Base-by-base conservation (phyloP, 2,797 vertebrate genomes). In the Argya squamiceps region DNA sequence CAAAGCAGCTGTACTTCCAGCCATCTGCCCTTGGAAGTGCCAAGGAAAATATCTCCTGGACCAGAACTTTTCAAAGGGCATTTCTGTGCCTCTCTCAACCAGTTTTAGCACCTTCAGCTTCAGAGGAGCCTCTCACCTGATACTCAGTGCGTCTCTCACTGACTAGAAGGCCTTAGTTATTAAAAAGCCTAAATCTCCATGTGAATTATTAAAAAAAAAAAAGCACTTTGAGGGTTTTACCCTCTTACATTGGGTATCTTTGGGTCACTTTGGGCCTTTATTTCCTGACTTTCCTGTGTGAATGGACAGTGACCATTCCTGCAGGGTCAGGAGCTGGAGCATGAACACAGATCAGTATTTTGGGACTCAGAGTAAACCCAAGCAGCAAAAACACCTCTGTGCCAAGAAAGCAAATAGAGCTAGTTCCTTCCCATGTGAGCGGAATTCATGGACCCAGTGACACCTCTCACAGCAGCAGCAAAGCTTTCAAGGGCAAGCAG, bases 1-100 rank as follows among this genome's bases (percentile, higher is more conserved):
- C 0, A 0, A 55, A 82, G 47, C 27, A 62, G 36, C 37, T 0
- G 0, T 8, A 52, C 17, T 22, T 53, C 16, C 50, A 59, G 47
- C 0, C 0, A 18, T 62, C n/a, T 81, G 86, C 36, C n/a, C 56
- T 89, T 64, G 60, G 41, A 67, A 86, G 58, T 23, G 27, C n/a
- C 32, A 70, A 60, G 37, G 49, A 43, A 80, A 86, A 26, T 4
- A 58, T 29, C 11, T 75, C n/a, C 41, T 7, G 16, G 29, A 70
- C 15, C 50, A 75, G 43, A 69, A 46, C n/a, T 65, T 75, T 59
- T 68, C 11, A 3, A 55, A 75, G 26, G 24, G 15, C 43, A 37
- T 76, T 93, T 82, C 29, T 84, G 29, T 59, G 39, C 50, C 16
- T 82, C 20, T 27, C 8, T 53, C 8, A 0, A 36, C n/a, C 10